These are phyloP conservation scores for Hydropsyche tenuis DNA, from an alignment of 1,140 invertebrate genomes.

Conservation along the genomic window DNA sequence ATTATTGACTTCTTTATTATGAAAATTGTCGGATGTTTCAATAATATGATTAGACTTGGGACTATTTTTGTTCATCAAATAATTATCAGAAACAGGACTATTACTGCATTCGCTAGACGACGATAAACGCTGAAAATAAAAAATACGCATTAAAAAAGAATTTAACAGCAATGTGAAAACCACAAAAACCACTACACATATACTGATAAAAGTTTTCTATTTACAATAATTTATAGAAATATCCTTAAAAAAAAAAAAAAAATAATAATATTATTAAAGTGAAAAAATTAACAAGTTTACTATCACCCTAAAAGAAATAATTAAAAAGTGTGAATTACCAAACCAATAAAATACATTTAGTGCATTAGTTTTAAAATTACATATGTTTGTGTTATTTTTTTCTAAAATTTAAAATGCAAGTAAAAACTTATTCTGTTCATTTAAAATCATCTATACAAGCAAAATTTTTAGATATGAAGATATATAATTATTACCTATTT, in stretches of 20 bases:
- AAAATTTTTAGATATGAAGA: no score
- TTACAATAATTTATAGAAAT: no score
- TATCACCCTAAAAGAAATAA: not conserved
- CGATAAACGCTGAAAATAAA: slow-evolving; percentile 40
- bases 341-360: no score
- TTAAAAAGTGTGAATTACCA: no score
- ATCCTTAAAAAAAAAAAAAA: no score
- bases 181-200: no score
- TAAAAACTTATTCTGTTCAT: not conserved
- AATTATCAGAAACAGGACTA: slow-evolving; percentile 39
- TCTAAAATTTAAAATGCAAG: not conserved
- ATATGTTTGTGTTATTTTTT: not conserved
- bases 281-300: not conserved
- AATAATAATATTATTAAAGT: no score
- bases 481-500: no score
- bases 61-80: slow-evolving; percentile 30
- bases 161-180: no score
- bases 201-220: no score
- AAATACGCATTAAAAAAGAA: no score
- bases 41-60: not conserved
- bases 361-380: not conserved
- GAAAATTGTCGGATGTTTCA: not conserved
- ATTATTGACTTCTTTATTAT: slow-evolving; percentile 1
- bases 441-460: no score
- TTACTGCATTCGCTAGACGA: slow-evolving; percentile 44